Base-by-base conservation (phyloP, 1,140 invertebrate species). In the Monomorium pharaonis region DNA sequence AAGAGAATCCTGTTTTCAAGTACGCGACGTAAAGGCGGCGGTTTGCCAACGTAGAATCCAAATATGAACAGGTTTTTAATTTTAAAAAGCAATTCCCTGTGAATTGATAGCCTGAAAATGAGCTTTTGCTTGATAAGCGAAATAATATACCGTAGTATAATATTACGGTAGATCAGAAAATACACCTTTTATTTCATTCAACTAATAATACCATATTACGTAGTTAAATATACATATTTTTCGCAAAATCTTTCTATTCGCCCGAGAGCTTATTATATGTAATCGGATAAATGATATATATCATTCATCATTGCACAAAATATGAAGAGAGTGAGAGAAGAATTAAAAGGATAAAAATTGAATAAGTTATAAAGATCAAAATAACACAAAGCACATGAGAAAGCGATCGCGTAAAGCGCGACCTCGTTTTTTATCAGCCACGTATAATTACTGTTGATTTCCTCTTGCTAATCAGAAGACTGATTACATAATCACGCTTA, bases 1-100 rank as follows among this genome's bases (percentile, higher is more conserved):
- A 47, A 67, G 21, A 74, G 51, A 72, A 83, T 56, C 42, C 49
- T 58, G 67, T 83, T 83, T 83, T 80, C 21, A 42, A 56, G 37
- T 27, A 44, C 30, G n/a, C 2, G 7, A 27, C 24, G 14, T 54
- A 24, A 54, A 81, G 12, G 6, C 21, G 12, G 16, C 12, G 21
- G 47, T n/a, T 54, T n/a, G 33, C 51, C 65, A 3, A 69, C 33
- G 33, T 70, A 16, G 51, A 83, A 83, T 74, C n/a, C 54, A 47
- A 42, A 60, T 44, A 14, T 27, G 1, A 74, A 21, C 49, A 10
- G 14, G 24, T 83, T 80, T 42, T 49, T 33, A 54, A 37, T 21
- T 12, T 80, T 27, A 37, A 24, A 51, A 12, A 69, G 10, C 16
- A 80, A 54, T 67, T 51, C 10, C 4, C 9, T 1, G 37, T 21